Base-by-base conservation (phyloP, 2,113 vertebrate genomes). In the Gadus macrocephalus region DNA sequence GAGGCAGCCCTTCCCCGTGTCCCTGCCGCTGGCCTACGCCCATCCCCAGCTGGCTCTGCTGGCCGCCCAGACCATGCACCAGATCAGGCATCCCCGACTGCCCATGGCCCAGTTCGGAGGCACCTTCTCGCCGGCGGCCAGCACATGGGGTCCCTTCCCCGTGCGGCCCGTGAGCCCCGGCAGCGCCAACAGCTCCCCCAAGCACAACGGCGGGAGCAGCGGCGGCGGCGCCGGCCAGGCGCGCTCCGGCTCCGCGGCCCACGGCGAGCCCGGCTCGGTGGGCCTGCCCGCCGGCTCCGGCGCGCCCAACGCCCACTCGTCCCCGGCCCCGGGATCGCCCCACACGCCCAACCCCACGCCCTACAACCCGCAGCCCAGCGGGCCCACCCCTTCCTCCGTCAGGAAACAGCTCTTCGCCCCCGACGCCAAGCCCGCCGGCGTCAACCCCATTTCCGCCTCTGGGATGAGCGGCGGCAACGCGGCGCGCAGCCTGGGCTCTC, bases 101-200 rank as follows among this genome's bases (percentile, higher is more conserved):
- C 97, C 97, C 66, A 97, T 98, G 96, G 96, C 96, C 19, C 96
- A 98, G 25, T 98, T 99, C 75, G 97, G 97, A 78, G 97, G 97
- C 79, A 97, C 96, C 56, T 99, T 99, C 88, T 92, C 96, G 62
- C 93, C 95, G 11, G 94, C 96, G 14, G 92, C 97, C 19, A 97
- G 95, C 81, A 98, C 96, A 58, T 99, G 97, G 97, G 97, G 97
- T 75, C 96, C 97, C 71, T 99, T 99, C 84, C 96, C 97, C 2
- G 97, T 99, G 84, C 94, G 96, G 85, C 96, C 97, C 64, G 95
- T 98, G 80, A 98, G 95, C 85, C 95, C 97, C 1, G 94, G 96
- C 84, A 98, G 95, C 72, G 92, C 95, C 63, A 98, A 94, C 86
- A 93, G 93, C 89, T 98, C 97, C 85, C 97, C 96, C 77, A 99